A percentile compares a stretch with the other conserved stretches of the same genome.
phyloP scores from a whole-genome alignment of 2,113 vertebrate species.

The Parus major region DNA sequence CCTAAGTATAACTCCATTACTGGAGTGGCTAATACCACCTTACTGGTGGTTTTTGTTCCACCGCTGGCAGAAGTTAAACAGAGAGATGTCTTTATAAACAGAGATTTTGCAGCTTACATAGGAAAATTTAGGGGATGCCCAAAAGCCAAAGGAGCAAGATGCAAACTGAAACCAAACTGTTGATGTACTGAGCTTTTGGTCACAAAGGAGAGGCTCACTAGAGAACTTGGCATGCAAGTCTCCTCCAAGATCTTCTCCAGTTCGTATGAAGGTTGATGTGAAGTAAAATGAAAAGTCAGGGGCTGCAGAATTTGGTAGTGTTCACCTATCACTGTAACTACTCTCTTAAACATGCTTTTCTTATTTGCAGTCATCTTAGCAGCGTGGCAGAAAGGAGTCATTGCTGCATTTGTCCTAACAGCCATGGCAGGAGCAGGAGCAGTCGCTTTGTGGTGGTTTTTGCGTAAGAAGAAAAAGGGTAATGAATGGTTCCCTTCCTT shows the following conservation, averaged over 20 bases:
- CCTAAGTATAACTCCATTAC: background rate
- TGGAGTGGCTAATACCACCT: background rate
- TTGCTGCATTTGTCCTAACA: slow-evolving; percentile 30
- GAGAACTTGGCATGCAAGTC: background rate
- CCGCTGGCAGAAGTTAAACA: background rate
- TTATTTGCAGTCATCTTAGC: slow-evolving; percentile 66
- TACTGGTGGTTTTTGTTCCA: background rate
- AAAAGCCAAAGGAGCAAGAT: background rate
- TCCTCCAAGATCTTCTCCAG: background rate
- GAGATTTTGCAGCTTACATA: background rate
- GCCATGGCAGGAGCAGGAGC: background rate
- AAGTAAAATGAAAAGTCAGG: background rate
- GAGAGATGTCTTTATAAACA: background rate
- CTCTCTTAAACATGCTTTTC: background rate
- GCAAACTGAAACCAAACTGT: background rate
- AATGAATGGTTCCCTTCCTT: slow-evolving; percentile 6
- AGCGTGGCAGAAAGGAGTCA: slow-evolving; percentile 63
- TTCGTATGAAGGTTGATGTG: background rate
- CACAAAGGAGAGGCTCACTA: background rate
- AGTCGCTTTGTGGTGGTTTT: background rate
- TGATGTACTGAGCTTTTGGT: background rate
- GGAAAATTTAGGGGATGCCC: background rate
- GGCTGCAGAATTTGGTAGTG: background rate
- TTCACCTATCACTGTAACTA: background rate
- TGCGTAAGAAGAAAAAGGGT: slow-evolving; percentile 62